Conservation (phyloP, 2,113 vertebrate species). For the Micromys minutus region DNA sequence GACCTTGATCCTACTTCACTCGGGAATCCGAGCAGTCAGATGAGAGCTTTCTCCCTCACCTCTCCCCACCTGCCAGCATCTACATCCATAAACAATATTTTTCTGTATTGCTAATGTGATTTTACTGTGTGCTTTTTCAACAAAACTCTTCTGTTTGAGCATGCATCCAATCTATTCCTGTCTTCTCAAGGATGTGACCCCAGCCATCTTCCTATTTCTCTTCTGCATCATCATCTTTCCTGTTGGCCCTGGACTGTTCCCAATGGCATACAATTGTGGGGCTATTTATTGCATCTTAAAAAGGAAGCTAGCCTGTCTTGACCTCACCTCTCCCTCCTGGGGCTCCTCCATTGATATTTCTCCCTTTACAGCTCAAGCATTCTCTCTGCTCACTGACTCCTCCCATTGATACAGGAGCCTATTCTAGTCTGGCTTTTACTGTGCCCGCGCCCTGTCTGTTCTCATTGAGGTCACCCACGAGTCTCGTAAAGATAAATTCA, state of each 20-base stretch:
- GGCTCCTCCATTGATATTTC: background rate
- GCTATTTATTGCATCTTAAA: background rate
- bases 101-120: background rate
- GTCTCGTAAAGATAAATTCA: background rate
- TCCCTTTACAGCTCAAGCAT: background rate
- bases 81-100: background rate
- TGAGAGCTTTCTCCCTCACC: background rate
- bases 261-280: background rate
- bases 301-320: background rate
- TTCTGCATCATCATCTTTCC: background rate
- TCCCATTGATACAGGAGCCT: background rate
- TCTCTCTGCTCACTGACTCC: background rate
- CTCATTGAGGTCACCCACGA: background rate
- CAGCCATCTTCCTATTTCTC: background rate
- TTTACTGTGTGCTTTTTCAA: background rate
- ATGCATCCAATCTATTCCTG: background rate
- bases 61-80: background rate
- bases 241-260: background rate
- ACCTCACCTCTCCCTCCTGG: background rate
- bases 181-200: background rate
- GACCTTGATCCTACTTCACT: background rate
- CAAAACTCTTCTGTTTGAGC: background rate
- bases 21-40: background rate
- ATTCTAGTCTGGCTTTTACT: background rate
- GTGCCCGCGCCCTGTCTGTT: background rate